These are phyloP conservation scores for Microtus pennsylvanicus DNA, from an alignment of 2,113 vertebrate genomes.

Conservation along the genomic window DNA sequence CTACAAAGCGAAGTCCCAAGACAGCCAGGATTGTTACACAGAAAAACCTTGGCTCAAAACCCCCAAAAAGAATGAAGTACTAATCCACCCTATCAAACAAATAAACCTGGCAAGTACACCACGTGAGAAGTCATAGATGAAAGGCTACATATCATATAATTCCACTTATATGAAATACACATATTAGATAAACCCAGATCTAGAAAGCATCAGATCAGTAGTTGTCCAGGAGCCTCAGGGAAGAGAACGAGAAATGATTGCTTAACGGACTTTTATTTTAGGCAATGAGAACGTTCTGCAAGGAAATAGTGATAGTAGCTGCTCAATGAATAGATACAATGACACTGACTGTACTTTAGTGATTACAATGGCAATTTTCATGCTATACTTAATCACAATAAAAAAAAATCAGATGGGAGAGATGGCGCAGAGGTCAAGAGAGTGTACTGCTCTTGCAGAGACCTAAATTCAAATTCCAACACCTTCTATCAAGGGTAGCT, in stretches of 20 bases:
- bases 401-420: not conserved
- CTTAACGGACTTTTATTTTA: not conserved
- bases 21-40: not conserved
- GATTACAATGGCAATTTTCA: not conserved
- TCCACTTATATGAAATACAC: not conserved
- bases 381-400: constrained; percentile 39
- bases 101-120: not conserved
- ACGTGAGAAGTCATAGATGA: not conserved
- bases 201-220: not conserved
- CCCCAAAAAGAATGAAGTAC: constrained; percentile 11
- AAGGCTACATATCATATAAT: not conserved
- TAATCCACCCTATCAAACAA: not conserved
- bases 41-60: not conserved
- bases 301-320: not conserved
- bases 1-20: not conserved
- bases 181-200: constrained; percentile 13
- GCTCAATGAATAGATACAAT: not conserved
- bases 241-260: not conserved
- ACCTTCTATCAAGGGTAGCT: not conserved
- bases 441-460: not conserved
- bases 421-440: not conserved
- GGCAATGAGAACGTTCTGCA: not conserved
- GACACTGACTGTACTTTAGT: not conserved
- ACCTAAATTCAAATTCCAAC: not conserved
- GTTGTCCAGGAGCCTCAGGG: not conserved